Percentiles rank a stretch among this genome's conserved stretches.
These are phyloP conservation scores for Actinia tenebrosa DNA, from an alignment of 64 coral and sea anemone genomes.

Conservation along the genomic window DNA sequence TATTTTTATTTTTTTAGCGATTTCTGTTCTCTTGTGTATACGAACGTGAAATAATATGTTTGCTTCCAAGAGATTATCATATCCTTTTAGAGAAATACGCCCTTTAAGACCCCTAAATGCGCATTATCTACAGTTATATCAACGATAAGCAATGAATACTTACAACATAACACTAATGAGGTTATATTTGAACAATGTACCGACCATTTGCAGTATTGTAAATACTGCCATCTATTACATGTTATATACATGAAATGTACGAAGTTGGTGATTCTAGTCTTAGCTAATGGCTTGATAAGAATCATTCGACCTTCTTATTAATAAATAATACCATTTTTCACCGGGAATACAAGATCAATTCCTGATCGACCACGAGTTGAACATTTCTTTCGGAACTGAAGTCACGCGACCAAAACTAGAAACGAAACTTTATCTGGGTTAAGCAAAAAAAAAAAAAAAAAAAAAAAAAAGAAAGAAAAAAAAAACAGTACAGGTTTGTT, in stretches of 20 bases:
- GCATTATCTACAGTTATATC: neutral
- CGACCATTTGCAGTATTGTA: neutral
- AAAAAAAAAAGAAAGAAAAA: too few relatives aligned
- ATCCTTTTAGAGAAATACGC: neutral
- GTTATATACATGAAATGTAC: neutral
- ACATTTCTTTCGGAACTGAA: too few relatives aligned
- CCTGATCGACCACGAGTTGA: too few relatives aligned
- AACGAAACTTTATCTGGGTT: too few relatives aligned
- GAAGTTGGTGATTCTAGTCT: neutral
- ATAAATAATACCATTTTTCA: too few relatives aligned
- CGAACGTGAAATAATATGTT: neutral
- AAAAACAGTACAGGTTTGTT: too few relatives aligned
- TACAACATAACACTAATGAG: neutral
- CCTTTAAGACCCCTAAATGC: neutral
- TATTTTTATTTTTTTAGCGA: neutral
- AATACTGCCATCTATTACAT: neutral
- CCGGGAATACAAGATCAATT: too few relatives aligned
- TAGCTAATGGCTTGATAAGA: neutral
- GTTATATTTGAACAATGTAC: neutral
- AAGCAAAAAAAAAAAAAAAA: too few relatives aligned
- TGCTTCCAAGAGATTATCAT: neutral
- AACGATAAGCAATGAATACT: neutral
- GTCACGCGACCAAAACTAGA: too few relatives aligned
- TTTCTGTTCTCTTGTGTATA: neutral
- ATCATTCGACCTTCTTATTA: neutral